Evolutionary conservation across 2,113 vertebrate genomes (phyloP), one percentile per base, ranked within the genome.

Genomic region (Syngnathus floridae): DNA sequence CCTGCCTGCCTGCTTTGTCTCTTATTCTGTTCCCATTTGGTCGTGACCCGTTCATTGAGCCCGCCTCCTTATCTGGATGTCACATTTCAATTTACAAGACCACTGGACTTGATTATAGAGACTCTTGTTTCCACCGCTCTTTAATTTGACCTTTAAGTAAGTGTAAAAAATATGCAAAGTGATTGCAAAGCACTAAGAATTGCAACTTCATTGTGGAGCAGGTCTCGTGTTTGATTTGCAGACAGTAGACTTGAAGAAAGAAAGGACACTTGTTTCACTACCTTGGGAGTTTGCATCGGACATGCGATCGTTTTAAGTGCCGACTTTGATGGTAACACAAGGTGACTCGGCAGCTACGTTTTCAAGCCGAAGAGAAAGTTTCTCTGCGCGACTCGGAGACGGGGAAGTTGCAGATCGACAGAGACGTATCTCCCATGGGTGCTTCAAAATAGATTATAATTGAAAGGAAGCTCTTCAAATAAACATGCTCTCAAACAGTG

Each of bases 391-490:
- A 46, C 22, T 49, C 35, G 10, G 62, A 64, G 31, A 46, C 13
- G 11, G 26, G 43, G 10, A 62, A 26, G 41, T 48, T 46, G 46
- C 21, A 43, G 60, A 46, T 31, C 3, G 9, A 41, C 40, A 62
- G 40, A 48, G 41, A 16, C 57, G 9, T 59, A 19, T 37, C 17
- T 58, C 57, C 57, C 57, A 40, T 40, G 57, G 57, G 57, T 60
- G 57, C 37, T 40, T 60, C 19, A 21, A 60, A 60, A 60, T 40
- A 60, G 57, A 60, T 12, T 60, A 60, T 60, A 60, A 60, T 60
- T 40, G 57, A 60, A 60, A 60, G 57, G 57, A 40, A 60, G 17
- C 3, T 58, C 48, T 74, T 36, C 43, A 35, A 62, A 77, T 84
- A 37, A 11, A n/a, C 35, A 21, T 60, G 37, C 35, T 40, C 38